These are phyloP conservation scores for Diabrotica undecimpunctata DNA, from an alignment of 1,140 invertebrate species.

Conservation along the genomic window DNA sequence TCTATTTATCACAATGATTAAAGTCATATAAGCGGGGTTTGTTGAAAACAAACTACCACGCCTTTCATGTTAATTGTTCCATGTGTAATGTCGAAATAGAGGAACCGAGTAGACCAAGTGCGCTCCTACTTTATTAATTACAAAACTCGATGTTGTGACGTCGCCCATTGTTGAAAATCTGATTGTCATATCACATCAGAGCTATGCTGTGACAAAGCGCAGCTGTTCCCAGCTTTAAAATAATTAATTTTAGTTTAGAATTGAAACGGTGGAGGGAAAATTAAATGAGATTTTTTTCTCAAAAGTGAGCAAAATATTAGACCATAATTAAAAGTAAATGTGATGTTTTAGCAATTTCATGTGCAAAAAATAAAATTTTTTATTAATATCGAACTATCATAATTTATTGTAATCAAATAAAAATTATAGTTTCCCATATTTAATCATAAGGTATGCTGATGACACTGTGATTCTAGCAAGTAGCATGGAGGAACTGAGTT, in stretches of 20 bases:
- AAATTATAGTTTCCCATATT: no score
- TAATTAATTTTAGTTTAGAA: slow-evolving; percentile 23
- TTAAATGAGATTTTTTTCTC: no score
- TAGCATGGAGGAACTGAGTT: no score
- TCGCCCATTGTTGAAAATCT: slow-evolving; percentile 38
- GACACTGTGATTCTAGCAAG: no score
- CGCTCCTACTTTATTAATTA: slow-evolving; percentile 45
- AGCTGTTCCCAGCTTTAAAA: slow-evolving; percentile 36
- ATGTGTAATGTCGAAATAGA: slow-evolving; percentile 10
- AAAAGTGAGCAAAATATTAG: no score
- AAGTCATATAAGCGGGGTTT: slow-evolving; percentile 2
- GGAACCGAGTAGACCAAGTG: slow-evolving; percentile 12
- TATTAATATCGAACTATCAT: no score
- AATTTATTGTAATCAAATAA: no score
- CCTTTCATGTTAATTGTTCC: slow-evolving; percentile 13
- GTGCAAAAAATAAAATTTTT: no score
- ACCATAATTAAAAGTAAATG: no score
- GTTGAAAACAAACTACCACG: slow-evolving; percentile 9
- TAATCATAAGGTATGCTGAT: no score
- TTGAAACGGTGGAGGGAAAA: background rate
- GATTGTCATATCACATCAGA: slow-evolving; percentile 43
- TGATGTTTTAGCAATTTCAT: no score
- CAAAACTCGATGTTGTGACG: slow-evolving; percentile 44
- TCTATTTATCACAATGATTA: background rate
- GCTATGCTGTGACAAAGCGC: slow-evolving; percentile 34